Percentiles rank a stretch among this genome's conserved stretches.
Evolutionary conservation across 2,797 vertebrate genomes (phyloP).

Genomic region (Vespertilio murinus): DNA sequence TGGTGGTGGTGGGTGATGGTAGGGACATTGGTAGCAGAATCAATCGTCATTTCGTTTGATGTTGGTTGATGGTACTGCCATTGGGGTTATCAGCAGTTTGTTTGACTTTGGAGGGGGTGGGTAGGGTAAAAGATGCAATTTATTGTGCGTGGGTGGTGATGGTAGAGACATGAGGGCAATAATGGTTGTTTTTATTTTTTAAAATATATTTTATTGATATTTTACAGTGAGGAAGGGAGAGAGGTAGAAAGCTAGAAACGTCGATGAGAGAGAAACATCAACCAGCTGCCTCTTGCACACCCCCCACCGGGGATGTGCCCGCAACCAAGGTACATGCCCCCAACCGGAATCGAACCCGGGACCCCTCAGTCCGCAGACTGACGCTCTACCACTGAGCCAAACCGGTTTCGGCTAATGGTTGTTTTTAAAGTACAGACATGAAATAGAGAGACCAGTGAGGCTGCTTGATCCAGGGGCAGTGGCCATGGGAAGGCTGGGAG

Average conservation of each 20-base stretch:
- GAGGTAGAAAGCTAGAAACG: no score
- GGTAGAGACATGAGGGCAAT: neutral
- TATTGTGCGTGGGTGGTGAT: neutral
- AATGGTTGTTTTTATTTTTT: neutral
- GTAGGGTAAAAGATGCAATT: neutral
- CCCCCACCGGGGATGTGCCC: no score
- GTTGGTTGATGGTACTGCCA: neutral
- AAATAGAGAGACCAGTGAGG: neutral
- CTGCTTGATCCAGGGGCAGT: neutral
- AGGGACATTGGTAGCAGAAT: neutral
- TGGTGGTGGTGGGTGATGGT: no score
- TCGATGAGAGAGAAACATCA: no score
- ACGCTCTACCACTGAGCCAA: no score
- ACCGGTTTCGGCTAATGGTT: no score
- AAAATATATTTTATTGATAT: no score
- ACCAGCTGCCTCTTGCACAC: no score
- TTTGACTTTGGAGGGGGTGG: neutral
- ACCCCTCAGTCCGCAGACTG: no score
- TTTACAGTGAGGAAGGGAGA: no score
- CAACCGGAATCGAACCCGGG: no score
- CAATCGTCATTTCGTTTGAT: neutral
- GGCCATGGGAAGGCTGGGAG: neutral
- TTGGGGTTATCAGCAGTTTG: neutral
- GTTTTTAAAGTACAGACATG: neutral
- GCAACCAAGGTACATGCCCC: no score